These are phyloP conservation scores for Enteromius anoplus DNA, from an alignment of 2,797 vertebrate species.

Conservation along the genomic window DNA sequence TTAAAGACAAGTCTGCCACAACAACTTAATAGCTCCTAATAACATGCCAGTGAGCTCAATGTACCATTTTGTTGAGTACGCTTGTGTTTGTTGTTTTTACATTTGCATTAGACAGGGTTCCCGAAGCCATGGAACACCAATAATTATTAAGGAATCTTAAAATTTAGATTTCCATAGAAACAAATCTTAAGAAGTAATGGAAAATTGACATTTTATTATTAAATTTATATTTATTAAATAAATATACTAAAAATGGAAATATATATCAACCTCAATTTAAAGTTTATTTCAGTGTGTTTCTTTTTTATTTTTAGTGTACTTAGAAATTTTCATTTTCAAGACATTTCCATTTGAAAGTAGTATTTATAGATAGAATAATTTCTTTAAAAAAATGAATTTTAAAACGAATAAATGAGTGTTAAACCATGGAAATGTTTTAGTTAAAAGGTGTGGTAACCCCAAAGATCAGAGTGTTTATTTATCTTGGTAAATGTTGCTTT, in stretches of 20 bases:
- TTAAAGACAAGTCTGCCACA: conserved; percentile 14
- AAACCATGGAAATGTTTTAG: not conserved
- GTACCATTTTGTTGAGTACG: conserved; percentile 4
- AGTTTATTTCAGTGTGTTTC: not conserved
- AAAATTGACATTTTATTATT: not conserved
- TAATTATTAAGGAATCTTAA: not conserved
- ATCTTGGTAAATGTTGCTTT: not conserved
- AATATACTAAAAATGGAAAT: not conserved
- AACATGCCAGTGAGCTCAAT: not conserved
- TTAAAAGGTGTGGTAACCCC: not conserved
- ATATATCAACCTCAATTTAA: not conserved
- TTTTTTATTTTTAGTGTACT: not conserved
- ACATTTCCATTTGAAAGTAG: not conserved
- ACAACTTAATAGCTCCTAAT: not conserved
- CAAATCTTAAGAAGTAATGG: not conserved
- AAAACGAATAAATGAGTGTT: not conserved
- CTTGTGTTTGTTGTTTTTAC: conserved; percentile 4
- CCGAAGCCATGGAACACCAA: not conserved
- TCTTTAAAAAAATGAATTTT: no score
- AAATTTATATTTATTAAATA: not conserved
- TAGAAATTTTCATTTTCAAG: not conserved
- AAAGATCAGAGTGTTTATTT: conserved; percentile 7
- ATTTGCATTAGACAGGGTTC: not conserved
- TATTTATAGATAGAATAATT: not conserved
- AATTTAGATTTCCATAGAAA: not conserved